A percentile compares a stretch with the other conserved stretches of the same genome.
phyloP scores from a whole-genome alignment of 2,888 invertebrate genomes.

The Argyresthia albistria region DNA sequence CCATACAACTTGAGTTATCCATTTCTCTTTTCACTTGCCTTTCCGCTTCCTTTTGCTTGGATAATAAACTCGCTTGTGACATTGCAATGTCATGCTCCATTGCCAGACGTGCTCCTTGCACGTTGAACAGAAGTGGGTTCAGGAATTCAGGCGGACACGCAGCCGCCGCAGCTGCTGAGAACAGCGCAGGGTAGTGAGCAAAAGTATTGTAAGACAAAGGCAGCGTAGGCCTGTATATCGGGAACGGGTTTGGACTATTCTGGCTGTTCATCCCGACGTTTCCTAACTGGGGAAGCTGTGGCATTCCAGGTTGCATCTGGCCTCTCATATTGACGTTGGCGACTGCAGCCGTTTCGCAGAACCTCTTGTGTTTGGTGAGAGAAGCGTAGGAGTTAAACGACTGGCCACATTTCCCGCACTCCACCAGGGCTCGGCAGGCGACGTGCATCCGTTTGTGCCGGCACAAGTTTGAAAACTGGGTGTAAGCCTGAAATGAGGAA shows the following conservation, averaged over 20 bases:
- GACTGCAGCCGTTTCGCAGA: slow-evolving; percentile 88
- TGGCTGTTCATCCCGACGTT: slow-evolving; percentile 58
- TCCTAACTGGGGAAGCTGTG: slow-evolving; percentile 48
- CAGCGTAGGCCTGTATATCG: slow-evolving; percentile 78
- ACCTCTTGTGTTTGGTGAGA: slow-evolving; percentile 95
- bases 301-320: slow-evolving; percentile 49
- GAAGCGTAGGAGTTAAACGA: slow-evolving; percentile 94
- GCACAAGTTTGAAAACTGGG: slow-evolving; percentile 99
- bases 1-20: slow-evolving; percentile 54
- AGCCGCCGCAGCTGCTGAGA: slow-evolving; percentile 57
- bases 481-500: slow-evolving; percentile 83
- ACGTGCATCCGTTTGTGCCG: slow-evolving; percentile 99
- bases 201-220: slow-evolving; percentile 79
- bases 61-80: slow-evolving; percentile 65
- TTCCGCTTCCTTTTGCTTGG: slow-evolving; percentile 55
- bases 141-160: slow-evolving; percentile 74
- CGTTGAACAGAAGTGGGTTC: slow-evolving; percentile 77
- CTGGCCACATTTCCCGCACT: slow-evolving; percentile 95
- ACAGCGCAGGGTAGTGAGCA: slow-evolving; percentile 71
- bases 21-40: slow-evolving; percentile 50
- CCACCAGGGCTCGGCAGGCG: slow-evolving; percentile 93
- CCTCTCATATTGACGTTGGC: slow-evolving; percentile 56
- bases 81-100: slow-evolving; percentile 66
- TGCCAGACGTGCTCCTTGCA: slow-evolving; percentile 62
- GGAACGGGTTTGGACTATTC: slow-evolving; percentile 74